These are phyloP conservation scores for Lymantria monacha DNA, from an alignment of 2,888 invertebrate species.

Conservation along the genomic window DNA sequence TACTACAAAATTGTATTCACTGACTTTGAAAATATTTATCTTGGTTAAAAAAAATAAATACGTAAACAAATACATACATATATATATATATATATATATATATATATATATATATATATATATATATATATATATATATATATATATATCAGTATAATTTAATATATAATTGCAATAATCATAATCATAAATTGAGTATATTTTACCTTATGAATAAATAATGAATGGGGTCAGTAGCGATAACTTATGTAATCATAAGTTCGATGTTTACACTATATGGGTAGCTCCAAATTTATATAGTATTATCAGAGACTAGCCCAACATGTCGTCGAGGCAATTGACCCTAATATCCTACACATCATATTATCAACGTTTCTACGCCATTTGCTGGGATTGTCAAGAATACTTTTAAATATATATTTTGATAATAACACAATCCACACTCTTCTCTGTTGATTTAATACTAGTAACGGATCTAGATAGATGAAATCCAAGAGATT, in stretches of 20 bases:
- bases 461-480: too few relatives aligned
- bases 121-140: too few relatives aligned
- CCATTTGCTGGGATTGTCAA: background rate
- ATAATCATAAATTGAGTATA: background rate
- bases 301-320: slow-evolving; percentile 65
- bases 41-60: too few relatives aligned
- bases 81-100: too few relatives aligned
- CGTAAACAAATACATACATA: too few relatives aligned
- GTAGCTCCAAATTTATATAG: slow-evolving; percentile 53
- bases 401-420: background rate
- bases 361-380: slow-evolving; percentile 50
- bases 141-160: too few relatives aligned
- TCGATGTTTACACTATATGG: slow-evolving; percentile 47
- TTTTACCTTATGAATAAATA: slow-evolving; percentile 12
- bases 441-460: too few relatives aligned
- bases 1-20: too few relatives aligned
- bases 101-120: too few relatives aligned
- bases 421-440: too few relatives aligned
- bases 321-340: slow-evolving; percentile 60
- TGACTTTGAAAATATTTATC: too few relatives aligned
- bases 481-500: too few relatives aligned
- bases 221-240: slow-evolving; percentile 37
- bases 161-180: background rate
- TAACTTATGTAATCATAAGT: slow-evolving; percentile 49
- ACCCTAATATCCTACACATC: slow-evolving; percentile 65